phyloP scores from a whole-genome alignment of 2,888 invertebrate species.

The Cecidostiba fungosa region DNA sequence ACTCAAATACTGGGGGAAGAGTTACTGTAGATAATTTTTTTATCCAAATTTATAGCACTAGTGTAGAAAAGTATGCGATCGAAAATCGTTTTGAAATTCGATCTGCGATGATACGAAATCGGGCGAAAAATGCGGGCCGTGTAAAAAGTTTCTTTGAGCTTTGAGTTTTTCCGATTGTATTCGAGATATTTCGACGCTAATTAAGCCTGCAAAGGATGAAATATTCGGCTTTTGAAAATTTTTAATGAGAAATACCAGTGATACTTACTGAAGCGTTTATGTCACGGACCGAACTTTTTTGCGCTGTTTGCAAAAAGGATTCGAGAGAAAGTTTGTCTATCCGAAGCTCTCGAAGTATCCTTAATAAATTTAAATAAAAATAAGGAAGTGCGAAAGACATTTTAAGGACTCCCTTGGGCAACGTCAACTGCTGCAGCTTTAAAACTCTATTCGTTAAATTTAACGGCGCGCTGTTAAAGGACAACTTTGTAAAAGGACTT shows the following conservation, averaged over 20 bases:
- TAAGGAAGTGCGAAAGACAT: constrained; percentile 4
- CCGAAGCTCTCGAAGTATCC: background rate
- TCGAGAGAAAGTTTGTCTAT: background rate
- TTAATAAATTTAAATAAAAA: background rate
- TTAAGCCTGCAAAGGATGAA: background rate
- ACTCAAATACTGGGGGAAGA: no score
- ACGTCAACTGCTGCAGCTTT: constrained; percentile 5
- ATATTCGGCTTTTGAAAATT: background rate
- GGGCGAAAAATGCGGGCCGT: no score
- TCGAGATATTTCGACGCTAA: background rate
- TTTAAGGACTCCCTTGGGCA: background rate
- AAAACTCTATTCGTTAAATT: background rate
- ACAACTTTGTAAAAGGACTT: constrained; percentile 6
- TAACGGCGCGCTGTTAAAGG: background rate
- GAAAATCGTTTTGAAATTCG: no score
- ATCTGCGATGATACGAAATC: no score
- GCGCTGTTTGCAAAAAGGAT: background rate
- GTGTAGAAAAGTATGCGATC: no score
- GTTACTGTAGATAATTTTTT: no score
- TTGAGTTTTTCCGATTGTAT: background rate
- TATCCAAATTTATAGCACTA: no score
- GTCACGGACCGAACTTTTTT: background rate
- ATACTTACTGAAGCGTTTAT: background rate
- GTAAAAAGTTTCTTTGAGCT: no score
- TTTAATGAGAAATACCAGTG: background rate